Percentiles rank a stretch among this genome's conserved stretches.
Evolutionary conservation across 2,113 vertebrate genomes (phyloP).

Genomic region (Datnioides undecimradiatus): DNA sequence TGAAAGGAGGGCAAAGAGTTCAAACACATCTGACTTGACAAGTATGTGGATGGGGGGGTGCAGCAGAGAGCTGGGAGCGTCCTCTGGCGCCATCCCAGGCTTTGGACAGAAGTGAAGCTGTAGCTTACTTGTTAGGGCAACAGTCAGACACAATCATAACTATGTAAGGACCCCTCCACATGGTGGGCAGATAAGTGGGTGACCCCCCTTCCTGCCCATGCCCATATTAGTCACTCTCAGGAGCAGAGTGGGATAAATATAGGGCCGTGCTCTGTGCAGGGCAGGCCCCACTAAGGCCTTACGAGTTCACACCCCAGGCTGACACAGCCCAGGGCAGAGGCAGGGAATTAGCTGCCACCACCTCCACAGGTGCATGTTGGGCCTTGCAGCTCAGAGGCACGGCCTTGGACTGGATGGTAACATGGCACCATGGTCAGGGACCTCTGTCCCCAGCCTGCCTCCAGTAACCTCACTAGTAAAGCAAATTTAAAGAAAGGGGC

Average conservation of each 20-base stretch:
- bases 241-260: conserved; percentile 79
- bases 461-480: no score
- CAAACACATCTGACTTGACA: neutral
- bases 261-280: conserved; percentile 58
- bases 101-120: conserved; percentile 26
- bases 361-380: conserved; percentile 34
- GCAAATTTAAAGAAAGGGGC: conserved; percentile 18
- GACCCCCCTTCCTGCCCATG: conserved; percentile 56
- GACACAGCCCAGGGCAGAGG: conserved; percentile 34
- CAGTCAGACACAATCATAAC: conserved; percentile 77
- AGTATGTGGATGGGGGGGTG: neutral
- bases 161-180: conserved; percentile 78
- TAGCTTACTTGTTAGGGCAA: conserved; percentile 75
- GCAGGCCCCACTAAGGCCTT: conserved; percentile 59
- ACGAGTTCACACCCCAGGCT: conserved; percentile 49
- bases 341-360: conserved; percentile 16
- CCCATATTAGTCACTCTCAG: conserved; percentile 80
- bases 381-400: neutral
- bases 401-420: neutral
- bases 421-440: neutral
- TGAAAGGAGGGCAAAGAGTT: neutral
- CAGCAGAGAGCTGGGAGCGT: conserved; percentile 26
- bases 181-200: conserved; percentile 61
- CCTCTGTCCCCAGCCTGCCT: no score
- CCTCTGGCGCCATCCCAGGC: conserved; percentile 45